Percentiles rank a stretch among this genome's conserved stretches.
Conservation (phyloP, 1,140 invertebrate species). For the Penaeus japonicus region DNA sequence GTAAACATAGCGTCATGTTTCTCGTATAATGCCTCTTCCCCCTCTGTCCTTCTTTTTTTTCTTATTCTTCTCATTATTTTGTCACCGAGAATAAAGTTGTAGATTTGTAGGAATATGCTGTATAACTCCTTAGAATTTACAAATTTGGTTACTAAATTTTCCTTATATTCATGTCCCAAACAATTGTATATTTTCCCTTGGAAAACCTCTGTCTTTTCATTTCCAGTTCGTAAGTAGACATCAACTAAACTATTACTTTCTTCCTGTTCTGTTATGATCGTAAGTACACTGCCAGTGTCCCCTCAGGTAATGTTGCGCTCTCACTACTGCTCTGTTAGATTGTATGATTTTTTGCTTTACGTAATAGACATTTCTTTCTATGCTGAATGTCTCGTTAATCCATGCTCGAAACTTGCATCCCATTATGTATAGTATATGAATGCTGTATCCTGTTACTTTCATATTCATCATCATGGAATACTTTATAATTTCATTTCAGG, state of each 20-base stretch:
- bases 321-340: background rate
- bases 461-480: background rate
- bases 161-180: background rate
- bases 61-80: background rate
- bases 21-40: slow-evolving; percentile 36
- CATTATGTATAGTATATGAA: too few relatives aligned
- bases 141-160: background rate
- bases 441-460: background rate
- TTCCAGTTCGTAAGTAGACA: slow-evolving; percentile 40
- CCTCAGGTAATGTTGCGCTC: slow-evolving; percentile 37
- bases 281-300: slow-evolving; percentile 29
- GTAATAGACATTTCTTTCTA: too few relatives aligned
- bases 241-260: slow-evolving; percentile 38
- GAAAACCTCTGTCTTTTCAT: slow-evolving; percentile 37
- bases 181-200: slow-evolving; percentile 21
- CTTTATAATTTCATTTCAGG: background rate
- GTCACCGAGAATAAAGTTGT: background rate
- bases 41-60: slow-evolving; percentile 4
- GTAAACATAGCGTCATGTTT: background rate
- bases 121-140: background rate
- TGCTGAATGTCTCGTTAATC: too few relatives aligned
- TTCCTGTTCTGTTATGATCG: slow-evolving; percentile 24
- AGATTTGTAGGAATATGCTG: background rate
- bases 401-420: too few relatives aligned
- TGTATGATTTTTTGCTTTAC: too few relatives aligned